Conservation (phyloP, 2,888 invertebrate genomes). For the Luperina testacea region DNA sequence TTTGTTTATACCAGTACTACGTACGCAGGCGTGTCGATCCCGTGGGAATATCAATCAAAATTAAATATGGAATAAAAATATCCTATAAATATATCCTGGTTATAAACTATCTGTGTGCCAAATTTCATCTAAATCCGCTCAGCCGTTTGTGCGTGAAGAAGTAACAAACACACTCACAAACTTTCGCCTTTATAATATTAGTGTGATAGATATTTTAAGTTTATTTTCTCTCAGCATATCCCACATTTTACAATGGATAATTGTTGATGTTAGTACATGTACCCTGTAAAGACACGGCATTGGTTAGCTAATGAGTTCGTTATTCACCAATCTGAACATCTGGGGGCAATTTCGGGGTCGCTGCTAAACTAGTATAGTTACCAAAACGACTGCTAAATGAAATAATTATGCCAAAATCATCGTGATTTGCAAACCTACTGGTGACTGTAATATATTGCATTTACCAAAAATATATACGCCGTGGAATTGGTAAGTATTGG, state of each 20-base stretch:
- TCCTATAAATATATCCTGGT: too few species aligned
- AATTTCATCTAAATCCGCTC: too few species aligned
- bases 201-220: not conserved
- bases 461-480: not conserved
- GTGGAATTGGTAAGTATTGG: not conserved
- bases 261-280: not conserved
- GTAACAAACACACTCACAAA: too few species aligned
- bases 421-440: not conserved
- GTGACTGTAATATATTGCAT: not conserved
- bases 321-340: not conserved
- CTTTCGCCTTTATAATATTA: too few species aligned
- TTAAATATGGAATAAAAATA: too few species aligned
- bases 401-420: not conserved
- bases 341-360: not conserved
- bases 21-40: too few species aligned
- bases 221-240: not conserved
- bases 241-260: not conserved
- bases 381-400: not conserved
- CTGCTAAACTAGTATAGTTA: not conserved
- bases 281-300: not conserved
- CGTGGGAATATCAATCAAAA: too few species aligned
- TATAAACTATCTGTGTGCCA: too few species aligned
- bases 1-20: not conserved
- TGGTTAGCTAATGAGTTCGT: not conserved
- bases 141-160: too few species aligned